Percentiles rank a stretch among this genome's conserved stretches.
Conservation (phyloP, 2,888 invertebrate genomes). For the Colletes collaris region DNA sequence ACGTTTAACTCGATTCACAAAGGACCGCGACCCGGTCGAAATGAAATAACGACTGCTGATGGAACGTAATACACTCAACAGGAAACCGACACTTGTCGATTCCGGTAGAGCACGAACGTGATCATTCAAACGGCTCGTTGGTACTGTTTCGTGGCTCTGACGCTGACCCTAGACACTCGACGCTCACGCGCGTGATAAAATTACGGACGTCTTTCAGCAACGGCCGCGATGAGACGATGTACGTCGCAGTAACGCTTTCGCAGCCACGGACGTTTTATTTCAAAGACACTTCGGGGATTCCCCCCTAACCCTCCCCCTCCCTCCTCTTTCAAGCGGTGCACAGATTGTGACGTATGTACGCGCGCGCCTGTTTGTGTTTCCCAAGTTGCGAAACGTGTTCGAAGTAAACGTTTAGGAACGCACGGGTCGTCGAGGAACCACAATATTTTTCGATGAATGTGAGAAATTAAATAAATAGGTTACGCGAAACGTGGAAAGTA, state of each 20-base stretch:
- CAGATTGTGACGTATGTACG: slow-evolving; percentile 57
- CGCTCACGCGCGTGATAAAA: slow-evolving; percentile 42
- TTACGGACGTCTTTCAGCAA: slow-evolving; percentile 47
- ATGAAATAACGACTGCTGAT: slow-evolving; percentile 72
- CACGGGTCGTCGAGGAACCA: neutral
- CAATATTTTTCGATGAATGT: slow-evolving; percentile 26
- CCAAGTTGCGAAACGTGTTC: slow-evolving; percentile 49
- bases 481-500: slow-evolving; percentile 38
- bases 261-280: slow-evolving; percentile 8
- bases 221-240: slow-evolving; percentile 19
- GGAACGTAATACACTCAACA: slow-evolving; percentile 70
- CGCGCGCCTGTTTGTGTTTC: slow-evolving; percentile 16
- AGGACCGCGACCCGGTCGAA: slow-evolving; percentile 53
- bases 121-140: slow-evolving; percentile 61
- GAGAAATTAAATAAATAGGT: slow-evolving; percentile 7
- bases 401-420: slow-evolving; percentile 9
- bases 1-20: slow-evolving; percentile 58
- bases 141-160: slow-evolving; percentile 40
- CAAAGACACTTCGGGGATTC: neutral
- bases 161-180: slow-evolving; percentile 9
- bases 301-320: neutral
- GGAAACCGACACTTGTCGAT: slow-evolving; percentile 77
- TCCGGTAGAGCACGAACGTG: slow-evolving; percentile 57
- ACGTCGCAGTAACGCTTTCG: slow-evolving; percentile 51
- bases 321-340: neutral